These are phyloP conservation scores for Mesitornis unicolor DNA, from an alignment of 2,113 vertebrate genomes.

Conservation along the genomic window DNA sequence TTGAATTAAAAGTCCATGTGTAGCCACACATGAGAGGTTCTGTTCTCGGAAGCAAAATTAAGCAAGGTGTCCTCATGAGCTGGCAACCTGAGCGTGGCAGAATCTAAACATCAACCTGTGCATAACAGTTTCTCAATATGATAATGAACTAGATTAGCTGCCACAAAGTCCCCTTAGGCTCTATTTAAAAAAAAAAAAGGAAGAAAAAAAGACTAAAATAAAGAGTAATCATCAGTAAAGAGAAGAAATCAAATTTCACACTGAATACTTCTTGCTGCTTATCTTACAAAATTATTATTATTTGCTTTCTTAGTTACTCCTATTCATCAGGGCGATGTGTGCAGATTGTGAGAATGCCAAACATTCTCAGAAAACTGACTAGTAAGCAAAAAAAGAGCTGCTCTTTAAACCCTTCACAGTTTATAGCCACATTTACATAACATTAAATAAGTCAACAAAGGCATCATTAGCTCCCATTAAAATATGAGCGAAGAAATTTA, in stretches of 20 bases:
- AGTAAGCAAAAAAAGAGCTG: constrained; percentile 77
- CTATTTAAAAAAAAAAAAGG: not conserved
- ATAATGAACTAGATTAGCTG: not conserved
- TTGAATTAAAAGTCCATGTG: not conserved
- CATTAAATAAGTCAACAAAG: constrained; percentile 87
- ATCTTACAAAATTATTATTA: constrained; percentile 62
- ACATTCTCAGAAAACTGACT: constrained; percentile 68
- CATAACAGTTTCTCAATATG: not conserved
- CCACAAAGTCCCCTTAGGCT: not conserved
- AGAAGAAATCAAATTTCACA: constrained; percentile 33
- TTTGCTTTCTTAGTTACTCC: constrained; percentile 56
- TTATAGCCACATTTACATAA: constrained; percentile 85
- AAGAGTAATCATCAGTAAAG: constrained; percentile 1
- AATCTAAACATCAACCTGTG: not conserved
- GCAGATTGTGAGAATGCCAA: constrained; percentile 67
- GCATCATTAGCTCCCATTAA: constrained; percentile 99
- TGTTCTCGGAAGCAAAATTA: not conserved
- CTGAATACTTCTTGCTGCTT: constrained; percentile 54
- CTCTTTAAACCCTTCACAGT: constrained; percentile 82
- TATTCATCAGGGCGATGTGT: constrained; percentile 66
- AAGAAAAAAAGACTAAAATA: no score
- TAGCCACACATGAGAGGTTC: not conserved
- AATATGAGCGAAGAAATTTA: constrained; percentile 95
- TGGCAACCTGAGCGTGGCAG: not conserved
- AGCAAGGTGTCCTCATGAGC: not conserved